A percentile compares a stretch with the other conserved stretches of the same genome.
Evolutionary conservation across 2,888 invertebrate genomes (phyloP).

Genomic region (Orthosia gothica): DNA sequence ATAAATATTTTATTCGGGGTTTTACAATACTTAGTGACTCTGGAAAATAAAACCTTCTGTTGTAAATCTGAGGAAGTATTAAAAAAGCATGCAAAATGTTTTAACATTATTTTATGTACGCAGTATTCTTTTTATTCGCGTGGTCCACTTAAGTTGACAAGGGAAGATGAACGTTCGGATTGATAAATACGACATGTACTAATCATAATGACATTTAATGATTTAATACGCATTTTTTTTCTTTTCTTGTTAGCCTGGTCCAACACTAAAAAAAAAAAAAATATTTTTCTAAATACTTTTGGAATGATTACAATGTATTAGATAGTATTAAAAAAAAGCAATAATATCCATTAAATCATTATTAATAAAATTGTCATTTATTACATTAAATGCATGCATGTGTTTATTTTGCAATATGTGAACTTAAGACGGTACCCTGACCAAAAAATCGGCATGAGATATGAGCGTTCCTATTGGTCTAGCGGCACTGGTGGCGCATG

Average conservation of each 20-base stretch:
- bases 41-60: too few relatives aligned
- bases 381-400: neutral
- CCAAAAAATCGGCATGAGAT: too few relatives aligned
- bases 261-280: neutral
- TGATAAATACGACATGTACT: constrained; percentile 5
- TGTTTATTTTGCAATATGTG: neutral
- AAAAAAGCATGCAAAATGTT: constrained; percentile 8
- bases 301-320: neutral
- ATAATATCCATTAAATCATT: neutral
- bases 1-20: neutral
- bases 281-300: neutral
- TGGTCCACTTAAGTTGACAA: constrained; percentile 31
- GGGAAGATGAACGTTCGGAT: constrained; percentile 10
- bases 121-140: constrained; percentile 21
- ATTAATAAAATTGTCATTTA: neutral
- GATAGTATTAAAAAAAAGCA: neutral
- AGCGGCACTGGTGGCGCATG: too few relatives aligned
- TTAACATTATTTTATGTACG: neutral
- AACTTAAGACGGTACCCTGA: too few relatives aligned
- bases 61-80: neutral
- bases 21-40: too few relatives aligned
- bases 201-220: constrained; percentile 4
- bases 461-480: too few relatives aligned
- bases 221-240: neutral
- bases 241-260: neutral